Base-by-base conservation (phyloP, 2,888 invertebrate genomes). In the Harpalus rubripes region DNA sequence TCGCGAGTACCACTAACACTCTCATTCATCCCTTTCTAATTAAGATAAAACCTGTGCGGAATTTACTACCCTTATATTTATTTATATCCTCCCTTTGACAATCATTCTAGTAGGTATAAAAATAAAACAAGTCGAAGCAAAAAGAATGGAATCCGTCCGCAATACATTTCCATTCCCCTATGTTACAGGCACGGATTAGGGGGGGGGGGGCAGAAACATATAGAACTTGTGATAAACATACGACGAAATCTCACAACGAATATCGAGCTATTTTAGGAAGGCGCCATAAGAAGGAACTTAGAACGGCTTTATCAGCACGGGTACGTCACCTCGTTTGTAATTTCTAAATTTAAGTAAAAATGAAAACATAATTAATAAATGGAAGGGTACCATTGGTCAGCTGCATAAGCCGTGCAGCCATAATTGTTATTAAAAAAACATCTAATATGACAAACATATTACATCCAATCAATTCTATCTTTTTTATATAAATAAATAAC, bases 221-320 rank as follows among this genome's bases (percentile, higher is more conserved):
- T 5, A 52, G 10, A 52, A 52, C 44, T 52, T 52, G 59, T 59
- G 16, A 68, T 39, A 68, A 68, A 68, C 68, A 68, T 68, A 68
- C 63, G 59, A 15, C 7, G 59, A 61, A 12, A 10, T 63, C 18
- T 22, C 63, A 12, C 22, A 22, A 79, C 26, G 79, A 79, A 79
- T 79, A 61, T 61, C 26, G 26, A 39, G 59, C 59, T 79, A 79
- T 79, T 61, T 79, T 79, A 59, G 79, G 63, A 63, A 59, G 59
- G 59, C 59, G 10, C 44, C 5, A 12, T 5, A 52, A 8, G 12
- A 52, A 52, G 12, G 12, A 52, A 12, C 8, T 52, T 52, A 12
- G 10, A 8, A 12, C 2, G 44, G 8, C 10, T 52, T 52, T 12
- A 1, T 12, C 44, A 52, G 44, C 32, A 32, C 6, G 22, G 22